A percentile compares a stretch with the other conserved stretches of the same genome.
phyloP scores from a whole-genome alignment of 2,888 invertebrate species.

The Hololepta plana region DNA sequence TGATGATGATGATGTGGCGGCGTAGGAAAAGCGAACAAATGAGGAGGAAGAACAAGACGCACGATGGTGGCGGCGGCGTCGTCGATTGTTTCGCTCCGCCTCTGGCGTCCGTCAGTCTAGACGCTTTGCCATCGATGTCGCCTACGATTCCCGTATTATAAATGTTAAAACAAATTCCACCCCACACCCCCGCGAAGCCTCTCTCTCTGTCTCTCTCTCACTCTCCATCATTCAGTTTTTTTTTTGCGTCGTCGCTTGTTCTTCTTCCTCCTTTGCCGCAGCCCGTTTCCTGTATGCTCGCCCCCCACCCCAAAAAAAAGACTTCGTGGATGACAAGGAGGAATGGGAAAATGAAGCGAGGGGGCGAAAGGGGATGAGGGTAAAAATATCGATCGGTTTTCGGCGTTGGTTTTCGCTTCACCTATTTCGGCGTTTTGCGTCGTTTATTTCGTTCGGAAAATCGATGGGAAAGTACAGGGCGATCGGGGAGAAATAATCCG shows the following conservation, averaged over 20 bases:
- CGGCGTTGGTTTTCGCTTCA: no score
- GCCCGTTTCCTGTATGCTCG: not conserved
- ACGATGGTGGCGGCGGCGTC: constrained; percentile 2
- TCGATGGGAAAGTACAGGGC: no score
- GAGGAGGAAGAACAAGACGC: not conserved
- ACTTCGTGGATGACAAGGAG: no score
- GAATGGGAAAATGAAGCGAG: no score
- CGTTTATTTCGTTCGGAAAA: no score
- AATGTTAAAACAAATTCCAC: no score
- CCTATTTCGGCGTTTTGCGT: no score
- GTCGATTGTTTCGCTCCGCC: constrained; percentile 15
- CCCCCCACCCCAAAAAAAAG: no score
- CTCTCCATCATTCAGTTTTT: not conserved
- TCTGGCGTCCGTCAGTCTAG: constrained; percentile 25
- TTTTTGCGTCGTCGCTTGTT: not conserved
- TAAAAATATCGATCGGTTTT: no score
- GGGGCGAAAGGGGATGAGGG: no score
- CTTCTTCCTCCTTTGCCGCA: constrained; percentile 1
- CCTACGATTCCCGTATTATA: constrained; percentile 15
- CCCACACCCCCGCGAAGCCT: no score
- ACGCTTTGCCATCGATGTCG: constrained; percentile 21
- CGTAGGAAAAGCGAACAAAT: constrained; percentile 9
- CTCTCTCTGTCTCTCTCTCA: not conserved
- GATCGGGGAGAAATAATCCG: no score
- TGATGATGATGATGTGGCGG: constrained; percentile 7